These are phyloP conservation scores for Brachionus paranguensis DNA, from an alignment of 1,140 invertebrate species.

Conservation along the genomic window DNA sequence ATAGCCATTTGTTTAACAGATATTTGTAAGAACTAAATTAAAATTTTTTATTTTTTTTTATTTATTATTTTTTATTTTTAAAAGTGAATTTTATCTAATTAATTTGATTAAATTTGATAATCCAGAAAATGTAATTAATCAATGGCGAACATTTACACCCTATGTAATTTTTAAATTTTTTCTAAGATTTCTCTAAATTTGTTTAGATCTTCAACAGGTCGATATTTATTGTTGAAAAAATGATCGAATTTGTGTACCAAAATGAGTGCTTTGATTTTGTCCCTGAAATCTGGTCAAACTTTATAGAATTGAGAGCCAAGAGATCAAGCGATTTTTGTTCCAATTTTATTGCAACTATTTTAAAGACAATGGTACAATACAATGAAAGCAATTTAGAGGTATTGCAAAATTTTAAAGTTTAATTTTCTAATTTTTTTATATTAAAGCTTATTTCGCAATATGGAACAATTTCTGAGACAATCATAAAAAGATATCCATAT, in stretches of 20 bases:
- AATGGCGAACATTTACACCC: constrained; percentile 34
- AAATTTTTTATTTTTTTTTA: not conserved
- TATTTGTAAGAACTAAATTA: constrained; percentile 2
- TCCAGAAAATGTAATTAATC: constrained; percentile 11
- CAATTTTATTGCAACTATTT: not conserved
- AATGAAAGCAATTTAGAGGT: not conserved
- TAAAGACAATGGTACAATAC: constrained; percentile 19
- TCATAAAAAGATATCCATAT: constrained; percentile 11
- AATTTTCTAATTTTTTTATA: not conserved
- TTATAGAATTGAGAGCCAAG: not conserved
- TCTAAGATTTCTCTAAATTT: not conserved
- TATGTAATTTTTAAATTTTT: not conserved
- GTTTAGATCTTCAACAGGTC: constrained; percentile 4
- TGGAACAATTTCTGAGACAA: not conserved
- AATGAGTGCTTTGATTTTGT: constrained; percentile 22
- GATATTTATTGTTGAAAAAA: not conserved
- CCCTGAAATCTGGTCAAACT: constrained; percentile 23
- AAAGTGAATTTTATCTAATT: constrained; percentile 18
- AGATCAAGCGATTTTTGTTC: constrained; percentile 12
- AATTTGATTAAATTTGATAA: not conserved
- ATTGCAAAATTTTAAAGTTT: not conserved
- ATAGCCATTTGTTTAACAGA: not conserved
- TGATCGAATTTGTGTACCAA: not conserved
- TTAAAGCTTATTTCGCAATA: not conserved
- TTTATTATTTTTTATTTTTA: not conserved